A percentile compares a stretch with the other conserved stretches of the same genome.
Conservation (phyloP, 2,113 vertebrate genomes). For the Bos javanicus region DNA sequence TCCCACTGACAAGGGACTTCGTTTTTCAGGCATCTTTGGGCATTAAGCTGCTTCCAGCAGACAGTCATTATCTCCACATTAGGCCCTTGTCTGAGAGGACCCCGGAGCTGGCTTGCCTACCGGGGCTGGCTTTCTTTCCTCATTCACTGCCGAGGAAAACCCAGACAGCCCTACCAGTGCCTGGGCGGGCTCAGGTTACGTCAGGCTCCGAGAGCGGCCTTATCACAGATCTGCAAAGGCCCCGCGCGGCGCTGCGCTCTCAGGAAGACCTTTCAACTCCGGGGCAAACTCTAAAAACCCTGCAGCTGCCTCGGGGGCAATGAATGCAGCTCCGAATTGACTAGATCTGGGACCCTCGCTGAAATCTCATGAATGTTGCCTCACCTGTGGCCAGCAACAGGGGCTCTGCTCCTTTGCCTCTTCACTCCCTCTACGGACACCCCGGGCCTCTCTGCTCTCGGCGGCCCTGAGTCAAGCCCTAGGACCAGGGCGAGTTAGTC, state of each 20-base stretch:
- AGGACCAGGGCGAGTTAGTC: neutral
- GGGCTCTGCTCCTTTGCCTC: neutral
- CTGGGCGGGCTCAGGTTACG: slow-evolving; percentile 40
- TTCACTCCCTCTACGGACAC: neutral
- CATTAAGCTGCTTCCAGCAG: neutral
- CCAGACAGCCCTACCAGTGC: neutral
- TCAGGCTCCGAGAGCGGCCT: slow-evolving; percentile 28
- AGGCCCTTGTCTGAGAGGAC: neutral
- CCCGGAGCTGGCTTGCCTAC: neutral
- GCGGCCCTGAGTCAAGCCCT: neutral
- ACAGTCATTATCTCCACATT: neutral
- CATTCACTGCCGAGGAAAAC: neutral
- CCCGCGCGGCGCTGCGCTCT: neutral
- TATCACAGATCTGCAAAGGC: slow-evolving; percentile 48
- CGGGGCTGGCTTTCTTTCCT: neutral
- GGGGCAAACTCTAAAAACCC: neutral
- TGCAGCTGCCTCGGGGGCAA: neutral
- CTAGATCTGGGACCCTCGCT: too few species aligned
- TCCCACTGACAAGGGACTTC: fast-evolving
- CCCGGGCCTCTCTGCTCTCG: neutral
- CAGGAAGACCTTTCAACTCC: slow-evolving; percentile 38
- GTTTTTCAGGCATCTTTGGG: neutral
- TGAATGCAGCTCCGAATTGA: neutral
- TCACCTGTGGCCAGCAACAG: neutral
- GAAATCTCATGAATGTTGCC: neutral